Evolutionary conservation across 2,113 vertebrate species (phyloP).

Genomic region (Raja brachyura): DNA sequence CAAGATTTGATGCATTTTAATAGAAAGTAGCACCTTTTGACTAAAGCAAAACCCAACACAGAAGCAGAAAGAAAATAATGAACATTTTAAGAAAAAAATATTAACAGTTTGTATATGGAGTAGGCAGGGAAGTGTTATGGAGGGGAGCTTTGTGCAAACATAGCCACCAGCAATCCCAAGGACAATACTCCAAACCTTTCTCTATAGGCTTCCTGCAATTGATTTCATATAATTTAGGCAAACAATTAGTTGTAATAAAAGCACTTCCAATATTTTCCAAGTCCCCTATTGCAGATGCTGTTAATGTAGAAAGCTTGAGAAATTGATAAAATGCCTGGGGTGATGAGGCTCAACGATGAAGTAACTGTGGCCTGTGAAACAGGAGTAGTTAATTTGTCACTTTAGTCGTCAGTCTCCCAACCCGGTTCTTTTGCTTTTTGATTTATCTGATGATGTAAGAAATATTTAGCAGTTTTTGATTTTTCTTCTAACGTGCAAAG

Average conservation of each 20-base stretch:
- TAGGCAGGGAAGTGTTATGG: neutral
- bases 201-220: neutral
- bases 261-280: neutral
- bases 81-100: too few relatives aligned
- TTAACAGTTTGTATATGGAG: neutral
- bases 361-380: conserved; percentile 8
- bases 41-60: too few relatives aligned
- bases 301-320: too few relatives aligned
- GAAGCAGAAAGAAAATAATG: too few relatives aligned
- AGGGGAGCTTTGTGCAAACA: neutral
- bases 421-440: neutral
- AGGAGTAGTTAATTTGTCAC: neutral
- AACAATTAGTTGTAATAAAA: neutral
- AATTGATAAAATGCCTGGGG: neutral
- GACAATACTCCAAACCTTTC: neutral
- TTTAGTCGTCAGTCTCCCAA: neutral
- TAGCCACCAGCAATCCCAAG: neutral
- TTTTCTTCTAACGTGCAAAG: neutral
- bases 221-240: neutral
- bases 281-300: neutral
- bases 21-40: too few relatives aligned
- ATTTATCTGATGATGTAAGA: neutral
- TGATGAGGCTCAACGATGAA: neutral
- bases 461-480: neutral
- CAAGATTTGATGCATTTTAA: too few relatives aligned